phyloP scores from a whole-genome alignment of 2,888 invertebrate species.

The Diplolepis rosae region DNA sequence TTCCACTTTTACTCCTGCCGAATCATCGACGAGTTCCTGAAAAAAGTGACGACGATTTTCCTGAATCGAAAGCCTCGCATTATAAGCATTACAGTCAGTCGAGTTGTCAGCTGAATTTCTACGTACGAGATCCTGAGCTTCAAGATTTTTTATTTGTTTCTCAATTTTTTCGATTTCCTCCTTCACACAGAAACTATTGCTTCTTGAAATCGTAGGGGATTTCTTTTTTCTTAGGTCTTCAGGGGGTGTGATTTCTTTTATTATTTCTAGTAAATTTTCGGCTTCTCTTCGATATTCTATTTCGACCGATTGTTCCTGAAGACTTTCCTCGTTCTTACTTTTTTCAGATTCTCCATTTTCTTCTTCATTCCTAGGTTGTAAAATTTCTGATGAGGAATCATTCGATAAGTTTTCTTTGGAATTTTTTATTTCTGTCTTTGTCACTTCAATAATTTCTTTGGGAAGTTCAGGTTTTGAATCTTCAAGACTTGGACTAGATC shows the following conservation, averaged over 20 bases:
- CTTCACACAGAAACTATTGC: conserved; percentile 66
- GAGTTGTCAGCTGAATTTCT: conserved; percentile 39
- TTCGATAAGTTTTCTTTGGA: conserved; percentile 9
- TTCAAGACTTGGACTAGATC: conserved; percentile 10
- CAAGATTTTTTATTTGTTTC: conserved; percentile 64
- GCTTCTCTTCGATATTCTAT: conserved; percentile 50
- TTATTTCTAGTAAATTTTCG: conserved; percentile 64
- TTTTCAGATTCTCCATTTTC: neutral
- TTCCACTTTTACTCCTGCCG: conserved; percentile 48
- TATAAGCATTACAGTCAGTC: conserved; percentile 23
- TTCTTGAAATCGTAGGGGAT: conserved; percentile 53
- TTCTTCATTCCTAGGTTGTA: neutral
- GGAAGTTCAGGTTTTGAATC: conserved; percentile 55
- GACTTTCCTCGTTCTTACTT: neutral
- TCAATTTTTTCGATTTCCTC: conserved; percentile 70
- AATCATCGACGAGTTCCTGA: conserved; percentile 55
- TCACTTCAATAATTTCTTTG: conserved; percentile 71
- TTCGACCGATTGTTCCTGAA: conserved; percentile 33
- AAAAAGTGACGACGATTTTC: conserved; percentile 65
- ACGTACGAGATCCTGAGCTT: conserved; percentile 48
- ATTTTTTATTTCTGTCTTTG: conserved; percentile 67
- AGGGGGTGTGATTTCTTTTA: conserved; percentile 71
- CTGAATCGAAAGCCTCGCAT: conserved; percentile 56
- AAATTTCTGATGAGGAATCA: neutral
- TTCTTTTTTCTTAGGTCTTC: conserved; percentile 46